Evolutionary conservation across 2,797 vertebrate species (phyloP).

Genomic region (Microtus obscurus): DNA sequence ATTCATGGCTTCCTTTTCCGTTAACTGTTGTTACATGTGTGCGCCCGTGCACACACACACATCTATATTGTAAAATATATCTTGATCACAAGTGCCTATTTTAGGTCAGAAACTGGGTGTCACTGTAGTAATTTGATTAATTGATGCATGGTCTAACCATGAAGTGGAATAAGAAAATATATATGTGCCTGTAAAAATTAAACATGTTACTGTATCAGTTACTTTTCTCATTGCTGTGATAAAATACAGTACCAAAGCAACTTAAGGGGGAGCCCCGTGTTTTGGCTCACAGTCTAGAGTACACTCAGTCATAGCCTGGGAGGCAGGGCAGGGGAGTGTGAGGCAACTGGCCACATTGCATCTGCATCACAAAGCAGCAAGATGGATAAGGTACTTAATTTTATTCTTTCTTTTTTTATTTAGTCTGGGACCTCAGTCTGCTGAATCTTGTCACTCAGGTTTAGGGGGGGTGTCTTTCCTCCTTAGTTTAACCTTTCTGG

Average conservation of each 20-base stretch:
- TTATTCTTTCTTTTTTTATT: not conserved
- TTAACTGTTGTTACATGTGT: not conserved
- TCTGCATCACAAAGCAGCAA: not conserved
- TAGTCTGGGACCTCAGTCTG: not conserved
- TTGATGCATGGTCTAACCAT: conserved; percentile 4
- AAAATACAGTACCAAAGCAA: not conserved
- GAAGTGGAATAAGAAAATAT: not conserved
- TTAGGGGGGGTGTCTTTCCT: not conserved
- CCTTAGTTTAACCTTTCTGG: not conserved
- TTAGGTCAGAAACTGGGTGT: not conserved
- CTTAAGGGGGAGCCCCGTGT: not conserved
- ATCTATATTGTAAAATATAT: not conserved
- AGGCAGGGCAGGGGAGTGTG: fast-evolving
- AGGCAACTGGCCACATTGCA: not conserved
- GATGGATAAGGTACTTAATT: not conserved
- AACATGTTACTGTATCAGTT: not conserved
- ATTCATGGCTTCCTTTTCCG: not conserved
- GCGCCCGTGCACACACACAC: not conserved
- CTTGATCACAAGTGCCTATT: not conserved
- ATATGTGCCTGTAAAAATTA: not conserved
- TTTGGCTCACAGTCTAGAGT: not conserved
- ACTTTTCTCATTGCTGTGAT: not conserved
- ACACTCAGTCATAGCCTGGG: not conserved
- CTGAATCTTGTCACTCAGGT: not conserved
- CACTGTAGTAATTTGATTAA: conserved; percentile 38